phyloP scores from a whole-genome alignment of 1,140 invertebrate genomes.

The Scaptomyza montana region DNA sequence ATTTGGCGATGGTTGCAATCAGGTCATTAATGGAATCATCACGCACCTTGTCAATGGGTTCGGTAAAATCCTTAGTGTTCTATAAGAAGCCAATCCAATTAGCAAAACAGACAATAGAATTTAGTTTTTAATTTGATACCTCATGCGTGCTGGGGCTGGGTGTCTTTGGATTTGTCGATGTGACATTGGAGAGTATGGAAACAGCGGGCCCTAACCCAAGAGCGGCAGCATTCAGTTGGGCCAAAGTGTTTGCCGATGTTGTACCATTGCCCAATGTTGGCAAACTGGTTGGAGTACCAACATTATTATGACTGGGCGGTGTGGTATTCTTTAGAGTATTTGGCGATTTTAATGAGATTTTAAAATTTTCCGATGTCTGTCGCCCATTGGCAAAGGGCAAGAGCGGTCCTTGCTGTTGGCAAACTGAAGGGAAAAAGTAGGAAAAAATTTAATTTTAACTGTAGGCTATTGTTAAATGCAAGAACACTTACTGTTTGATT shows the following conservation, averaged over 20 bases:
- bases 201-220: slow-evolving; percentile 75
- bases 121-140: slow-evolving; percentile 34
- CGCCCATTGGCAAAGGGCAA: slow-evolving; percentile 82
- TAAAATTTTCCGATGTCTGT: slow-evolving; percentile 86
- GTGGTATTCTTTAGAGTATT: slow-evolving; percentile 82
- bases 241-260: slow-evolving; percentile 21
- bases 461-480: neutral
- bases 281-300: slow-evolving; percentile 35
- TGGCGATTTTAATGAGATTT: slow-evolving; percentile 86
- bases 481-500: slow-evolving; percentile 80
- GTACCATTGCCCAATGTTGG: slow-evolving; percentile 44
- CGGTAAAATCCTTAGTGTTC: slow-evolving; percentile 84
- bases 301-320: slow-evolving; percentile 72
- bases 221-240: slow-evolving; percentile 69
- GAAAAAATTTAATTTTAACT: neutral
- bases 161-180: slow-evolving; percentile 92
- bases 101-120: too few species aligned
- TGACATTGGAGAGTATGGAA: slow-evolving; percentile 85
- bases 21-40: slow-evolving; percentile 93
- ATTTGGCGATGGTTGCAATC: slow-evolving; percentile 92
- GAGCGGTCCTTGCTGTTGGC: slow-evolving; percentile 76
- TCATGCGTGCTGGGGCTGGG: slow-evolving; percentile 88
- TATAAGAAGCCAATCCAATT: slow-evolving; percentile 14
- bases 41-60: slow-evolving; percentile 89
- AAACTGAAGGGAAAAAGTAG: slow-evolving; percentile 46